Percentiles rank a stretch among this genome's conserved stretches.
Conservation (phyloP, 1,140 invertebrate genomes). For the Lepeophtheirus salmonis region DNA sequence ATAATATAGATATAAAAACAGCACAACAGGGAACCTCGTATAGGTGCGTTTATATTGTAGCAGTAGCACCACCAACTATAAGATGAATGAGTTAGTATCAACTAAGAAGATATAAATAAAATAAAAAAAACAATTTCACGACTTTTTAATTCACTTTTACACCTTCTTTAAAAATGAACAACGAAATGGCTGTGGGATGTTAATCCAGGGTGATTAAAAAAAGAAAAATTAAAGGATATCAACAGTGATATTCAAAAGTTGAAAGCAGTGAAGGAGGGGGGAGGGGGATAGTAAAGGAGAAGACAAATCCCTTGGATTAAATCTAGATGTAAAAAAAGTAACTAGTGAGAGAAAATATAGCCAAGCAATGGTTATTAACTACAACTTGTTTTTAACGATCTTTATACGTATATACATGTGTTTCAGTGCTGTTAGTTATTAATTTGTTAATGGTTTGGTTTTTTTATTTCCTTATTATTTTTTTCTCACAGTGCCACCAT, state of each 20-base stretch:
- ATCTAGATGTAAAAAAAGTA: not conserved
- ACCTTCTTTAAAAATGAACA: too few relatives aligned
- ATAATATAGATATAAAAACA: too few relatives aligned
- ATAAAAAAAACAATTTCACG: not conserved
- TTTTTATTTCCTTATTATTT: not conserved
- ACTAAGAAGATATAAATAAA: too few relatives aligned
- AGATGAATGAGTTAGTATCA: too few relatives aligned
- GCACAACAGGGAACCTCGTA: too few relatives aligned
- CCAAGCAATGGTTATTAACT: not conserved
- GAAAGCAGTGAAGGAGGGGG: not conserved
- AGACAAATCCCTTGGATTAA: not conserved
- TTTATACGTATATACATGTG: too few relatives aligned
- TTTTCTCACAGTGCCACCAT: not conserved
- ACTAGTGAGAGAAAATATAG: too few relatives aligned
- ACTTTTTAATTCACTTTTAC: not conserved
- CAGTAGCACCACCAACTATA: too few relatives aligned
- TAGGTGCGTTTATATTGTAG: too few relatives aligned
- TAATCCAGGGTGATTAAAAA: not conserved
- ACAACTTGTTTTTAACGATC: too few relatives aligned
- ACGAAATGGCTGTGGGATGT: too few relatives aligned
- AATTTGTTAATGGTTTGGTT: not conserved
- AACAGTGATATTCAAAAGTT: not conserved
- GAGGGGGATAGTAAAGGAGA: not conserved
- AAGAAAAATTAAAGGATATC: not conserved
- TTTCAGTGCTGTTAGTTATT: too few relatives aligned